phyloP scores from a whole-genome alignment of 2,113 vertebrate genomes.

The Nerophis ophidion region DNA sequence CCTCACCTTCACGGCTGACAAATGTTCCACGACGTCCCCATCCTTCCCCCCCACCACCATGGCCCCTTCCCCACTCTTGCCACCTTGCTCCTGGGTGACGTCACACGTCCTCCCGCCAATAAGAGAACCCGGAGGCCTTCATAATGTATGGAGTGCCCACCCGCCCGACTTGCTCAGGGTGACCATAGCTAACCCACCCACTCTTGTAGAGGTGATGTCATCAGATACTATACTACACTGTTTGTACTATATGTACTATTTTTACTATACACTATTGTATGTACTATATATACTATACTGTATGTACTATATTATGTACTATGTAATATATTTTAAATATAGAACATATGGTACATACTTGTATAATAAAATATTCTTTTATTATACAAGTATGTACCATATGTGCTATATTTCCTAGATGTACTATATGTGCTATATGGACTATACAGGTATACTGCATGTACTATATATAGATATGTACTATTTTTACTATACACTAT shows the following conservation, averaged over 20 bases:
- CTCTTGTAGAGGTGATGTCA: conserved; percentile 50
- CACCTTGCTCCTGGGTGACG: conserved; percentile 50
- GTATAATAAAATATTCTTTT: too few species aligned
- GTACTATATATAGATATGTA: conserved; percentile 8
- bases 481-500: too few species aligned
- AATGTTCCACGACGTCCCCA: neutral
- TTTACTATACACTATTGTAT: neutral
- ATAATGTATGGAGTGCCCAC: conserved; percentile 36
- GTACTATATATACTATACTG: too few species aligned
- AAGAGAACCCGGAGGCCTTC: conserved; percentile 6
- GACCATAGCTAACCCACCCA: conserved; percentile 12
- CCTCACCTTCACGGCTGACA: neutral
- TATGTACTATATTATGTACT: too few species aligned
- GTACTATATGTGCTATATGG: too few species aligned
- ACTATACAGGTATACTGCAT: conserved; percentile 7
- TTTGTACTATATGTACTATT: neutral
- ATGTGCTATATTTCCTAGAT: too few species aligned
- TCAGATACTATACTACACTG: conserved; percentile 10
- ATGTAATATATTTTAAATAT: too few species aligned
- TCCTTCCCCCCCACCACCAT: neutral
- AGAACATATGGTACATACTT: too few species aligned
- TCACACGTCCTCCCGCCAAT: conserved; percentile 37
- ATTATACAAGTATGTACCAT: too few species aligned
- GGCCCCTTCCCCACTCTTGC: neutral
- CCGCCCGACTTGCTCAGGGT: conserved; percentile 29